Evolutionary conservation across 2,113 vertebrate species (phyloP), one percentile per base, ranked within the genome.

Genomic region (Zonotrichia leucophrys): DNA sequence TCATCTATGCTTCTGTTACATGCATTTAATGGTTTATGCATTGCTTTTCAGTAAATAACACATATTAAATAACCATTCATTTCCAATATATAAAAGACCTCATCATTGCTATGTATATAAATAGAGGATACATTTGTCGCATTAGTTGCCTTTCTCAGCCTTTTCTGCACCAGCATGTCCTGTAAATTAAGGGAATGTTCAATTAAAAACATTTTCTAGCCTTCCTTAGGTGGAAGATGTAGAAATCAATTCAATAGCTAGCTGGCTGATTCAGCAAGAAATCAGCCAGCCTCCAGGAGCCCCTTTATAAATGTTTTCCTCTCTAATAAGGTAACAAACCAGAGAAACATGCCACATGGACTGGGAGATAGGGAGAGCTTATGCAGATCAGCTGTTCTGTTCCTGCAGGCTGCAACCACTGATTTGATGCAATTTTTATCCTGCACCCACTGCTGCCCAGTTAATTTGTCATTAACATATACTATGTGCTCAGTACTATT

Each of bases 241-340:
- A 92, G 87, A 95, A 96, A 97, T 87, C 67, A 83, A 92, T 95
- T 92, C 83, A 50, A 31, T 28, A 86, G 41, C 60, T 83, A 94
- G 28, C n/a, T 87, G 83, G 83, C 92, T 95, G 96, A 96, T 77
- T 97, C 96, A 97, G 95, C 86, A 87, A 91, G 81, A 81, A 76
- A 76, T 33, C 63, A 83, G 6, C 20, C 70, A 67, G 22, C 20
- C 66, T 56, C n/a, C 75, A 81, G 42, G 56, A 93, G 31, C 62
- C 55, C 21, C 46, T 92, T 87, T 89, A 81, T 12, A 91, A 97
- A 95, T 73, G 52, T 90, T 93, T 96, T 94, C 56, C 73, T 89
- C 81, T 92, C 76, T 94, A 96, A 83, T 80, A 92, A 95, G 44
- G 83, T 68, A 92, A 70, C 28, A 83, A 92, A 73, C 44, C 33